A percentile compares a stretch with the other conserved stretches of the same genome.
These are phyloP conservation scores for Eupristina koningsbergeri DNA, from an alignment of 1,140 invertebrate genomes.

Conservation along the genomic window DNA sequence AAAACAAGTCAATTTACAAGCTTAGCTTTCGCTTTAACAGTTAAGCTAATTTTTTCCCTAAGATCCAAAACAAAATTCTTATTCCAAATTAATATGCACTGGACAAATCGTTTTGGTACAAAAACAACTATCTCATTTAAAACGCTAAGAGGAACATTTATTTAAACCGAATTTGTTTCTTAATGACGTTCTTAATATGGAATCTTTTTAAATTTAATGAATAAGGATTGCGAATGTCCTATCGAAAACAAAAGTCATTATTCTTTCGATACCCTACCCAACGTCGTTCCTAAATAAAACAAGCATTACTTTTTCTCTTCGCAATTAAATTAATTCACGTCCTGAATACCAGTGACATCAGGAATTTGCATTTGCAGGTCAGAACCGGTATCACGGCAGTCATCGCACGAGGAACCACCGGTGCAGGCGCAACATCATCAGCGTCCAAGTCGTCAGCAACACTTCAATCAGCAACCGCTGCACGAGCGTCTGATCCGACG, in stretches of 20 bases:
- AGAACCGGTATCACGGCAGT: conserved; percentile 45
- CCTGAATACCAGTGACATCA: neutral
- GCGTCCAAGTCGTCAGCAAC: conserved; percentile 19
- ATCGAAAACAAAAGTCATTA: no score
- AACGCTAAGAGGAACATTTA: no score
- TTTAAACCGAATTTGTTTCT: no score
- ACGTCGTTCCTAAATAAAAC: neutral
- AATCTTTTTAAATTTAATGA: no score
- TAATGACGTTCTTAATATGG: no score
- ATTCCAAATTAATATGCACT: no score
- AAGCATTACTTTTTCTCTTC: neutral
- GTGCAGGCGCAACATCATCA: conserved; percentile 27
- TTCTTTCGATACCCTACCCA: no score
- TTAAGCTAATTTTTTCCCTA: neutral
- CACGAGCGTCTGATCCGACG: conserved; percentile 46
- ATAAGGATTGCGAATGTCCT: no score
- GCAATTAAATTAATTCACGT: no score
- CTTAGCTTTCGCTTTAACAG: neutral
- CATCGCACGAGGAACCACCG: conserved; percentile 45
- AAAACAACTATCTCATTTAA: no score
- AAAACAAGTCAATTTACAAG: neutral
- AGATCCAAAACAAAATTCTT: neutral
- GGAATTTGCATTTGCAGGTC: conserved; percentile 4
- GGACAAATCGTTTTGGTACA: no score
- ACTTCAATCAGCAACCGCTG: conserved; percentile 34